These are phyloP conservation scores for Diloba caeruleocephala DNA, from an alignment of 2,888 invertebrate genomes.

Conservation along the genomic window DNA sequence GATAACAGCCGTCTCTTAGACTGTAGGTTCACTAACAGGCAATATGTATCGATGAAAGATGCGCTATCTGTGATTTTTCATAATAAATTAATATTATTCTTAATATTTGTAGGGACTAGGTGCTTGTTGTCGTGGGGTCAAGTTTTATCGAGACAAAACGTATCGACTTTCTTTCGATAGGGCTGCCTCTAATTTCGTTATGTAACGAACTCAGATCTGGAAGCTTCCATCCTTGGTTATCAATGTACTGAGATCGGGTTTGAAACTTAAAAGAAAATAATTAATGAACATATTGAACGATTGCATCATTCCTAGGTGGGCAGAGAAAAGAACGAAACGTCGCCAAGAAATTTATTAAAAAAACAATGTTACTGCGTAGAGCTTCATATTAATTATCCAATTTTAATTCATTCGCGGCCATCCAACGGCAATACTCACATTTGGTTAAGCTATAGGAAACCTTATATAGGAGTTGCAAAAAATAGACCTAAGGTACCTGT, in stretches of 20 bases:
- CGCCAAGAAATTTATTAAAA: too few relatives aligned
- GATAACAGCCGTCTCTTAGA: too few relatives aligned
- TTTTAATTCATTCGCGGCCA: constrained; percentile 39
- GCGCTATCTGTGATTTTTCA: too few relatives aligned
- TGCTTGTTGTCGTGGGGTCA: not conserved
- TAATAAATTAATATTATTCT: too few relatives aligned
- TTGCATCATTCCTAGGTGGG: not conserved
- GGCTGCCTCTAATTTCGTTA: constrained; percentile 6
- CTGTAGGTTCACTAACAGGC: too few relatives aligned
- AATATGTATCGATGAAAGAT: too few relatives aligned
- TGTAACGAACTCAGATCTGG: not conserved
- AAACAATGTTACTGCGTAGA: not conserved
- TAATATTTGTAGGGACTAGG: too few relatives aligned
- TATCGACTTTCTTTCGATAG: constrained; percentile 21
- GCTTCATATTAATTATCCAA: constrained; percentile 19
- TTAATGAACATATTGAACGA: too few relatives aligned
- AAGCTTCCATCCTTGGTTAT: too few relatives aligned
- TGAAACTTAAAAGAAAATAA: too few relatives aligned
- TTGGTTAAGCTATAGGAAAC: constrained; percentile 26
- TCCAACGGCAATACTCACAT: constrained; percentile 26
- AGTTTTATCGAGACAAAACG: constrained; percentile 29
- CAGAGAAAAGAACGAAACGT: not conserved
- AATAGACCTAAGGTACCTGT: constrained; percentile 15
- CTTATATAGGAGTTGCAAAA: constrained; percentile 26
- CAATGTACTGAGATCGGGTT: too few relatives aligned